Percentiles rank a stretch among this genome's conserved stretches.
These are phyloP conservation scores for Drosophila parabipectinata DNA, from an alignment of 1,140 invertebrate genomes.

Conservation along the genomic window DNA sequence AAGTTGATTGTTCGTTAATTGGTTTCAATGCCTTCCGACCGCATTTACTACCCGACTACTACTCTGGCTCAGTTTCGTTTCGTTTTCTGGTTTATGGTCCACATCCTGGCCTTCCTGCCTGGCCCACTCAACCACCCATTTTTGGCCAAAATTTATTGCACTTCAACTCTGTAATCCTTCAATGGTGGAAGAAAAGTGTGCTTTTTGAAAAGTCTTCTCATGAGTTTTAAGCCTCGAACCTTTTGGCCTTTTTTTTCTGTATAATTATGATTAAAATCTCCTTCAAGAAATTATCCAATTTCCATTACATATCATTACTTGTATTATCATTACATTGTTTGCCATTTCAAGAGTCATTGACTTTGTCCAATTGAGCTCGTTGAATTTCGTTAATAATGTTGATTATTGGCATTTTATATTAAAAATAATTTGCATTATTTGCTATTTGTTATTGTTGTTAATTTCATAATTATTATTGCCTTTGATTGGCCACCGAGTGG, in stretches of 20 bases:
- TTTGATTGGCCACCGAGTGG: constrained; percentile 16
- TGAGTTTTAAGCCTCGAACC: too few species aligned
- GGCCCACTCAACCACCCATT: neutral
- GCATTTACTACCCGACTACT: constrained; percentile 39
- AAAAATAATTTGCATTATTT: constrained; percentile 34
- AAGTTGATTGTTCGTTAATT: constrained; percentile 77
- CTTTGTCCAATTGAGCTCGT: constrained; percentile 73
- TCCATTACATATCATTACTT: neutral
- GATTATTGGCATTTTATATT: constrained; percentile 48
- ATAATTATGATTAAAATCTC: too few species aligned
- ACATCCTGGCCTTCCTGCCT: constrained; percentile 25
- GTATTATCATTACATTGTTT: constrained; percentile 16
- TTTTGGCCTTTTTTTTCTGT: too few species aligned
- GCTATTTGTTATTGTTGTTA: constrained; percentile 38
- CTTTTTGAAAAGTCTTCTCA: too few species aligned
- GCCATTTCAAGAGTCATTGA: constrained; percentile 32
- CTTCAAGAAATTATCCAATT: too few species aligned
- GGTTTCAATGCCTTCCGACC: constrained; percentile 75
- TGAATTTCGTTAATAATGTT: constrained; percentile 67
- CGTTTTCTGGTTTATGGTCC: constrained; percentile 32
- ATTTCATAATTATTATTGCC: constrained; percentile 36
- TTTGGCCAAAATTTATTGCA: constrained; percentile 34
- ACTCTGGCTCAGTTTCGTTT: neutral
- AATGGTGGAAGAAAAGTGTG: too few species aligned
- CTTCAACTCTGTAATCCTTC: constrained; percentile 38